Base-by-base conservation (phyloP, 2,797 vertebrate species). In the Gymnothorax reevesii region DNA sequence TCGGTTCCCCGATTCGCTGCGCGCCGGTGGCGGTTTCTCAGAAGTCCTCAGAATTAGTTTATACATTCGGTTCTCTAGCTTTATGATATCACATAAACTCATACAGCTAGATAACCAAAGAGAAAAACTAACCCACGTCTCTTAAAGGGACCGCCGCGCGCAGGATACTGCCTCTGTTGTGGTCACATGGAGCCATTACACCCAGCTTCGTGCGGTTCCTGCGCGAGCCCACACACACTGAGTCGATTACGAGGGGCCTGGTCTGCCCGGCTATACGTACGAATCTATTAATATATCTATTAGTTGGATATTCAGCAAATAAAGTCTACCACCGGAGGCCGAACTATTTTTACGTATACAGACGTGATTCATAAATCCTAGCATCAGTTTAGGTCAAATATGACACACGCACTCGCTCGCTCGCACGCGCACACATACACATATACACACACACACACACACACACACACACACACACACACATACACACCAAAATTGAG, bases 51-150 rank as follows among this genome's bases (percentile, higher is more conserved):
- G 95, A 92, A 97, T 83, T 94, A 97, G 97, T 97, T 98, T 96
- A 92, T 98, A 98, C 97, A 96, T 98, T 98, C 97, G 97, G 97
- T 98, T 98, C 96, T 98, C 97, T 98, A 98, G 97, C 97, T 98
- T 98, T 98, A 98, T 98, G 97, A 98, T 96, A 97, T 97, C 96
- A 95, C 95, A 97, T 96, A 97, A 95, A 95, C 95, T 96, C 95
- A 96, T 95, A 96, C 95, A 96, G 95, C 95, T 96, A 96, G 95
- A 95, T 95, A 96, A 96, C 95, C 95, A 96, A 96, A 96, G 95
- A 96, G 90, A 95, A 92, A 95, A 95, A 94, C 94, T 96, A 93
- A 94, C 93, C 96, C 95, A 93, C 91, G 91, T 95, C 92, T 95
- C 95, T 96, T 97, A 97, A 97, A 97, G 96, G 96, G 93, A 92